A percentile compares a stretch with the other conserved stretches of the same genome.
These are phyloP conservation scores for Lepidurus couesii DNA, from an alignment of 1,140 invertebrate species.

Conservation along the genomic window DNA sequence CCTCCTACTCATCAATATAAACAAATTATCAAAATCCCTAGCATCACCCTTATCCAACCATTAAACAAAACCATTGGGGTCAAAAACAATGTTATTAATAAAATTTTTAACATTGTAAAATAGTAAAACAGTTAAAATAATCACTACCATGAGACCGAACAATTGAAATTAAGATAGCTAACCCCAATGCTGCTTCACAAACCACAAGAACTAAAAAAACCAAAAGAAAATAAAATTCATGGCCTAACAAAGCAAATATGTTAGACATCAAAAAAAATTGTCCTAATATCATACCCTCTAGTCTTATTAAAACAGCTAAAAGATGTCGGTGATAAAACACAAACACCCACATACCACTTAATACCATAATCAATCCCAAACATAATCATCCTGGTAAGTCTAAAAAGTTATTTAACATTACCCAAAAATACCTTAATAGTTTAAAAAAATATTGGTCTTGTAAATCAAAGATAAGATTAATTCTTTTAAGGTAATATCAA, in stretches of 20 bases:
- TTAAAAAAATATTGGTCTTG: constrained; percentile 40
- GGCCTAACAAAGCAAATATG: not conserved
- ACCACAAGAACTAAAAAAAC: not conserved
- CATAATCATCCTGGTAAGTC: not conserved
- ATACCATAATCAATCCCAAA: not conserved
- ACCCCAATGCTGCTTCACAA: constrained; percentile 30
- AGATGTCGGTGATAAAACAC: not conserved
- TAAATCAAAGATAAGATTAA: constrained; percentile 37
- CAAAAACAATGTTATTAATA: constrained; percentile 13
- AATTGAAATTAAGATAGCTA: constrained; percentile 22
- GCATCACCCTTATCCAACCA: not conserved
- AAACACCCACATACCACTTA: not conserved
- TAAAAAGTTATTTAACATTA: not conserved
- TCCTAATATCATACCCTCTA: constrained; percentile 20
- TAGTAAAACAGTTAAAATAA: constrained; percentile 26
- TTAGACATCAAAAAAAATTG: not conserved
- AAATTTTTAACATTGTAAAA: constrained; percentile 28
- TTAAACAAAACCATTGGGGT: not conserved
- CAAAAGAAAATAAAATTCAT: not conserved
- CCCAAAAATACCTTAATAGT: constrained; percentile 35
- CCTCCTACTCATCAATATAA: not conserved
- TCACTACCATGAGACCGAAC: constrained; percentile 27
- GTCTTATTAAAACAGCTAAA: constrained; percentile 23
- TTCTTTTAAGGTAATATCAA: constrained; percentile 30
- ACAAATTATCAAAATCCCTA: not conserved